Evolutionary conservation across 2,113 vertebrate genomes (phyloP), one percentile per base, ranked within the genome.

Genomic region (Sturnira hondurensis): DNA sequence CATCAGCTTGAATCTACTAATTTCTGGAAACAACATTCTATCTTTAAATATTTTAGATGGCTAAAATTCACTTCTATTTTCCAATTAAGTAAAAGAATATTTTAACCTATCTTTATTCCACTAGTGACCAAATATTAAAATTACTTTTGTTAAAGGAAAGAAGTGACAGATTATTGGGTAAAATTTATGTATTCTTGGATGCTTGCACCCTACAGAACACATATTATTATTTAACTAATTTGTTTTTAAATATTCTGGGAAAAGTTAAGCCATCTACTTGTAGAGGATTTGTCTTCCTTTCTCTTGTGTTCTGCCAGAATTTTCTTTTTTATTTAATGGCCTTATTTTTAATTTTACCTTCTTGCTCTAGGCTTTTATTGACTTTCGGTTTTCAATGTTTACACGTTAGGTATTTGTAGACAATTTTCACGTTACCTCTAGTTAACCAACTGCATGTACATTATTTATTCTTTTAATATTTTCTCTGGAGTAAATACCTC

Each of bases 391-490:
- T 97, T 91, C 84, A 89, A 0, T 96, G 86, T 97, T 97, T 97
- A 96, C 15, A 92, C 80, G 50, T 91, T 96, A 96, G 93, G 63
- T 83, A 89, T 94, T 95, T 97, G 83, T 94, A 96, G 97, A 90
- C 89, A 97, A 91, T 97, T 97, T 95, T 98, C 95, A 52, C 89
- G 84, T 90, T 96, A 87, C 95, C 92, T 54, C 90, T 96, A 88
- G 93, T 97, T 97, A 97, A 93, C 76, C 80, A 89, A 97, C 74
- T 82, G 67, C 63, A 38, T 68, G 89, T 85, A 76, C 87, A 91
- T 97, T 97, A 97, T 96, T 97, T 97, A 97, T 97, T 97, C 96
- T 97, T 97, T 97, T 97, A 97, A 97, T 97, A 97, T 97, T 98
- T 97, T 52, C 97, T 98, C 97, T 80, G 68, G 97, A 97, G 97